phyloP scores from a whole-genome alignment of 1,140 invertebrate species.

The Anadara kagoshimensis region DNA sequence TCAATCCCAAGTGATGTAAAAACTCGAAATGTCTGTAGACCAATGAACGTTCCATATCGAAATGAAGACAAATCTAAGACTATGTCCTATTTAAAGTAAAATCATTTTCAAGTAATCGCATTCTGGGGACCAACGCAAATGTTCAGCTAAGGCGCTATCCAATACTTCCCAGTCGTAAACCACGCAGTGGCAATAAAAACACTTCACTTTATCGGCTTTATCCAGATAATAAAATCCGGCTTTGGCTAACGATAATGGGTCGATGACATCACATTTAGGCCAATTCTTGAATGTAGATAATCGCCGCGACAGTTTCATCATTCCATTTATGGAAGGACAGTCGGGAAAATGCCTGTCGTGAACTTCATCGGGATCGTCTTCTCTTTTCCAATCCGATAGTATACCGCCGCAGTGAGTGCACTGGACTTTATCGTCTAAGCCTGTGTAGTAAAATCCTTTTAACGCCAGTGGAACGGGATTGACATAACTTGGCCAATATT shows the following conservation, averaged over 20 bases:
- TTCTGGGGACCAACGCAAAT: background rate
- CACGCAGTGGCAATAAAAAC: background rate
- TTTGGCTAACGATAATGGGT: background rate
- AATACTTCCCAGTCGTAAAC: background rate
- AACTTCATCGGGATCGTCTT: background rate
- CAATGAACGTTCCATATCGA: too few relatives aligned
- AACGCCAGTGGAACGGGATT: constrained; percentile 83
- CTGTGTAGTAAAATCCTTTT: constrained; percentile 85
- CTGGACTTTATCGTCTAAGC: constrained; percentile 80
- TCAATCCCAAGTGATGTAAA: too few relatives aligned
- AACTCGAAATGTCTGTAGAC: too few relatives aligned
- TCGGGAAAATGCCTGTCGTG: background rate
- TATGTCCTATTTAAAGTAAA: too few relatives aligned
- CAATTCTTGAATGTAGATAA: background rate
- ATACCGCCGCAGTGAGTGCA: background rate
- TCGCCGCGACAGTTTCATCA: background rate
- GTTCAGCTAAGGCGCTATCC: background rate
- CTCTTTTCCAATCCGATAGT: background rate
- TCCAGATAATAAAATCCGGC: background rate
- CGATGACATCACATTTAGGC: background rate
- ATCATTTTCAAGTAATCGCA: too few relatives aligned
- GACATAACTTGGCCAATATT: constrained; percentile 80
- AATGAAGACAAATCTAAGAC: too few relatives aligned
- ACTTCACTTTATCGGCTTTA: background rate
- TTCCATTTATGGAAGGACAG: background rate